Percentiles rank a stretch among this genome's conserved stretches.
phyloP scores from a whole-genome alignment of 2,113 vertebrate genomes.

The Menidia beryllina region DNA sequence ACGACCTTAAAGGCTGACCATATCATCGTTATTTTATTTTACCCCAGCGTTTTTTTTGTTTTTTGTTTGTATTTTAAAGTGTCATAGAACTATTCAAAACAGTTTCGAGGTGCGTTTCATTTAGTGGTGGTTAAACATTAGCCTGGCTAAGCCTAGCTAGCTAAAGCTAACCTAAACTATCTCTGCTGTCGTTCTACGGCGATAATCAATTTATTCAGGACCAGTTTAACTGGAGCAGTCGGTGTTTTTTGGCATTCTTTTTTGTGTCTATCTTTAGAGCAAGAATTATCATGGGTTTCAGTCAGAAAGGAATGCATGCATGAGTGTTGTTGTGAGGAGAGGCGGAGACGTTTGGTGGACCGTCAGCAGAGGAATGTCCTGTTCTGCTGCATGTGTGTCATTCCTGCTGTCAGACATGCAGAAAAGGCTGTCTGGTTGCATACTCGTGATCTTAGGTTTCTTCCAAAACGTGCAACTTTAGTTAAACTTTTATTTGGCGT shows the following conservation, averaged over 20 bases:
- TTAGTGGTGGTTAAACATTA: conserved; percentile 18
- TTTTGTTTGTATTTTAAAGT: background rate
- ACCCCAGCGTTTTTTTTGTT: background rate
- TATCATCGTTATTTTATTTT: background rate
- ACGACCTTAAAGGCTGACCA: background rate
- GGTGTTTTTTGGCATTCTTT: background rate
- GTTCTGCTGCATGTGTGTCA: conserved; percentile 73
- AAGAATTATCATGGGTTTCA: background rate
- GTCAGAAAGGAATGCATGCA: conserved; percentile 13
- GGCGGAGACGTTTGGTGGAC: conserved; percentile 38
- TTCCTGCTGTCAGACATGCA: conserved; percentile 60
- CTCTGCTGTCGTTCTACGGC: conserved; percentile 53
- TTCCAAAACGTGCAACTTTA: background rate
- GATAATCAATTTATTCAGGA: conserved; percentile 4
- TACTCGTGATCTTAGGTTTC: background rate
- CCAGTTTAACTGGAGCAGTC: background rate
- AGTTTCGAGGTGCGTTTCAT: background rate
- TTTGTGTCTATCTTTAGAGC: background rate
- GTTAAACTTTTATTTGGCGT: background rate
- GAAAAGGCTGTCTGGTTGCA: conserved; percentile 38
- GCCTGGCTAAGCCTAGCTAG: conserved; percentile 34
- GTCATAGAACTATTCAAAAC: accelerated
- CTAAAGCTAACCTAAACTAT: conserved; percentile 34
- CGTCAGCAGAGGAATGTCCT: conserved; percentile 46
- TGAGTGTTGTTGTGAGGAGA: conserved; percentile 23